Percentiles rank a stretch among this genome's conserved stretches.
Conservation (phyloP, 2,888 invertebrate species). For the Phengaris arion region DNA sequence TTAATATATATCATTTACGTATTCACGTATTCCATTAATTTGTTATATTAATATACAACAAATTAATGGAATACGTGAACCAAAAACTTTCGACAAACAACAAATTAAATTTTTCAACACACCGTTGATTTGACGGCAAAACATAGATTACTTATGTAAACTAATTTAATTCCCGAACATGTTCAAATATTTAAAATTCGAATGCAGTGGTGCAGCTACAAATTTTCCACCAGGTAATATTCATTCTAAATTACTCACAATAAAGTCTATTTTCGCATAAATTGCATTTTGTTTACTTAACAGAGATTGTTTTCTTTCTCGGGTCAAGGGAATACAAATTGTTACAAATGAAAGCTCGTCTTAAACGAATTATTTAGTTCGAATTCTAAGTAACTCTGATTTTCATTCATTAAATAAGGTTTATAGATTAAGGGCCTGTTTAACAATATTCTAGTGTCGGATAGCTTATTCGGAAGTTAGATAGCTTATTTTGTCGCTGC, state of each 20-base stretch:
- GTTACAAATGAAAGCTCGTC: neutral
- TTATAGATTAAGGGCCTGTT: too few species aligned
- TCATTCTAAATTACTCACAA: neutral
- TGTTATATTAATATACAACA: too few species aligned
- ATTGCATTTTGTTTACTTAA: neutral
- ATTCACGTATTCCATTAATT: too few species aligned
- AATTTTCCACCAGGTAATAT: neutral
- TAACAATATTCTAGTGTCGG: too few species aligned
- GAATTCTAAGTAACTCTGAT: neutral
- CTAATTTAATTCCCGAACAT: neutral
- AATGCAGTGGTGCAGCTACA: neutral
- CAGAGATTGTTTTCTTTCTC: neutral
- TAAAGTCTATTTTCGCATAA: neutral
- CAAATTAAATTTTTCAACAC: neutral
- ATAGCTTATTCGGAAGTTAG: too few species aligned
- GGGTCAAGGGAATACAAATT: conserved; percentile 5
- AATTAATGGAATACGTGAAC: too few species aligned
- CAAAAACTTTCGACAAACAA: neutral
- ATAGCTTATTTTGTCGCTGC: too few species aligned
- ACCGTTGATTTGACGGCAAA: neutral
- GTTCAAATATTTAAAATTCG: conserved; percentile 23
- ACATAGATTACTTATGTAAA: neutral
- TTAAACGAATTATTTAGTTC: neutral
- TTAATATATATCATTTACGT: too few species aligned
- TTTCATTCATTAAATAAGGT: too few species aligned